Percentiles rank a stretch among this genome's conserved stretches.
phyloP scores from a whole-genome alignment of 2,888 invertebrate species.

The Hypomecis punctinalis region DNA sequence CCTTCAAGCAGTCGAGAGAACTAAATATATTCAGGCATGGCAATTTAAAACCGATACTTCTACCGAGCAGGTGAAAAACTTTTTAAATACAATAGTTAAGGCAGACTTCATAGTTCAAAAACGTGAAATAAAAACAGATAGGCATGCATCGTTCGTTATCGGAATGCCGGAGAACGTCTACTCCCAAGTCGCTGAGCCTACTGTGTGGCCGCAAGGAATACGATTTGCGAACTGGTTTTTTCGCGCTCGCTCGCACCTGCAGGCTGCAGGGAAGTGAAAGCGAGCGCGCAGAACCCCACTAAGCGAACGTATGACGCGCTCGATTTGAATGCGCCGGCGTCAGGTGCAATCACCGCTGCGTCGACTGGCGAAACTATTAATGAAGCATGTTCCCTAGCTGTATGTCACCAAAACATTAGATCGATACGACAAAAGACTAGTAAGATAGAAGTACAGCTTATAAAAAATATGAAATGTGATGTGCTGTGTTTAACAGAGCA shows the following conservation, averaged over 20 bases:
- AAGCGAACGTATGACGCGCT: too few relatives aligned
- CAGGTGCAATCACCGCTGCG: background rate
- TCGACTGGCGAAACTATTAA: too few relatives aligned
- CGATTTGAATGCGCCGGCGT: background rate
- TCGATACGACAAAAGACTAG: background rate
- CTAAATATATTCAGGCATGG: slow-evolving; percentile 20
- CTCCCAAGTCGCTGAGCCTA: background rate
- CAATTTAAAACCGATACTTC: slow-evolving; percentile 15
- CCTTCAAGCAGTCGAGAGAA: slow-evolving; percentile 11
- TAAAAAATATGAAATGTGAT: background rate
- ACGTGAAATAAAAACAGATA: slow-evolving; percentile 11
- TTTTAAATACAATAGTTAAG: slow-evolving; percentile 7
- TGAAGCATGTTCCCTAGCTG: too few relatives aligned
- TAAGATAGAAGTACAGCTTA: background rate
- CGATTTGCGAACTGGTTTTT: slow-evolving; percentile 21
- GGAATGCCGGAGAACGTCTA: slow-evolving; percentile 16
- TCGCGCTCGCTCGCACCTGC: slow-evolving; percentile 6
- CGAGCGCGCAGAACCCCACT: too few relatives aligned
- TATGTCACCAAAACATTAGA: background rate
- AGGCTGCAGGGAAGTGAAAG: background rate
- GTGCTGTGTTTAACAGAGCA: background rate
- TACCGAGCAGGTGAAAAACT: background rate
- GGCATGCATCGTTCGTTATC: slow-evolving; percentile 20
- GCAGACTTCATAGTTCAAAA: slow-evolving; percentile 6
- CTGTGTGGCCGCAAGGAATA: slow-evolving; percentile 18